Percentiles rank a stretch among this genome's conserved stretches.
Evolutionary conservation across 2,888 invertebrate genomes (phyloP).

Genomic region (Corbicula japonica): DNA sequence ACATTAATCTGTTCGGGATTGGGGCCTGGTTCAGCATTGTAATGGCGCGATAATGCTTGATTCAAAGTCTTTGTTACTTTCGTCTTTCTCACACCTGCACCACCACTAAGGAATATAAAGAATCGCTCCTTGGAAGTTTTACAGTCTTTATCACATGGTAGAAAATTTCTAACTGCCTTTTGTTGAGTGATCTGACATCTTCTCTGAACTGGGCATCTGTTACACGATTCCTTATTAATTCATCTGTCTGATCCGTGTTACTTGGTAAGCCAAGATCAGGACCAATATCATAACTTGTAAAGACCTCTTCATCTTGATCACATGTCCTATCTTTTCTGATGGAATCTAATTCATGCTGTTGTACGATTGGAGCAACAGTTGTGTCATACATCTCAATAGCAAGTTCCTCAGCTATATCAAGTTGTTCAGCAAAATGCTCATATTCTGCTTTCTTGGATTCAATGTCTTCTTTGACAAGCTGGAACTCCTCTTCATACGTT

Average conservation of each 20-base stretch:
- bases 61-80: conserved; percentile 23
- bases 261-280: conserved; percentile 11
- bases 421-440: background rate
- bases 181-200: conserved; percentile 26
- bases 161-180: conserved; percentile 31
- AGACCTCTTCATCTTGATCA: background rate
- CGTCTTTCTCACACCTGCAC: conserved; percentile 45
- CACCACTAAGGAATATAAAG: conserved; percentile 16
- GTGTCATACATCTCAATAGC: conserved; percentile 20
- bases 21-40: conserved; percentile 23
- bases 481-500: conserved; percentile 32
- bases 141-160: conserved; percentile 22
- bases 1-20: conserved; percentile 48
- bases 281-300: conserved; percentile 15
- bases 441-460: background rate
- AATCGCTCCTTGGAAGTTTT: conserved; percentile 14
- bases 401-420: conserved; percentile 28
- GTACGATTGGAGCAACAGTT: conserved; percentile 26
- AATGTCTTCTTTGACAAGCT: background rate
- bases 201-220: conserved; percentile 26
- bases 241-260: background rate
- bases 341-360: conserved; percentile 28
- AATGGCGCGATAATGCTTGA: conserved; percentile 24
- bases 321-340: background rate
- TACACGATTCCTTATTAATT: conserved; percentile 12